These are phyloP conservation scores for Corythornis vintsioides DNA, from an alignment of 2,113 vertebrate species.

Conservation along the genomic window DNA sequence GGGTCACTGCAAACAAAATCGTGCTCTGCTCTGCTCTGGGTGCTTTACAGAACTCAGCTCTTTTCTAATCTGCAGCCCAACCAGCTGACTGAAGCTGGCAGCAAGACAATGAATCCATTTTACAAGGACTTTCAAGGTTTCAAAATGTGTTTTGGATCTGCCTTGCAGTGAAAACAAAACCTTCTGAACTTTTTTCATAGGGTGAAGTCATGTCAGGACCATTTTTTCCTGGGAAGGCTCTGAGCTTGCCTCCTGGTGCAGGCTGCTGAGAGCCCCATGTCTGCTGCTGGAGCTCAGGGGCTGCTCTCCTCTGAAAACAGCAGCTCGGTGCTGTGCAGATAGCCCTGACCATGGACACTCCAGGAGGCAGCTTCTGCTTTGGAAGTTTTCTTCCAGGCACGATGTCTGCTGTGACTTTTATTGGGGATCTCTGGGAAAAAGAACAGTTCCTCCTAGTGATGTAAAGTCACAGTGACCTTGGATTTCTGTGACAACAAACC, in stretches of 20 bases:
- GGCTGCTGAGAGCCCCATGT: not conserved
- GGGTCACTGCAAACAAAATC: conserved; percentile 34
- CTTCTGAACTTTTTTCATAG: conserved; percentile 14
- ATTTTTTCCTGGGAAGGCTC: not conserved
- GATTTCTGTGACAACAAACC: not conserved
- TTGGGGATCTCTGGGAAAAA: not conserved
- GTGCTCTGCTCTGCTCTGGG: conserved; percentile 25
- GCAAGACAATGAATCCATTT: conserved; percentile 31
- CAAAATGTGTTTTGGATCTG: conserved; percentile 62
- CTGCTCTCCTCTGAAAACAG: not conserved
- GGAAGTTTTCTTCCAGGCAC: not conserved
- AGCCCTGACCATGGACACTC: not conserved
- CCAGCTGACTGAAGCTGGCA: conserved; percentile 63
- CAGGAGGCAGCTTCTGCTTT: not conserved
- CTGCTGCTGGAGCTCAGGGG: not conserved
- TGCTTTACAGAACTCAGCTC: conserved; percentile 4
- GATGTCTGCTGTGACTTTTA: not conserved
- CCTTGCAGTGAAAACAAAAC: conserved; percentile 48
- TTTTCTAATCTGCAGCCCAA: conserved; percentile 31
- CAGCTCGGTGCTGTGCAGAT: not conserved
- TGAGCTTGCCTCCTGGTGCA: not conserved
- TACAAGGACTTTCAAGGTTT: not conserved
- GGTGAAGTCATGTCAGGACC: conserved; percentile 20
- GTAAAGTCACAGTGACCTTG: not conserved
- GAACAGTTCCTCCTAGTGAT: not conserved